phyloP scores from a whole-genome alignment of 2,797 vertebrate species.

The Alosa sapidissima region DNA sequence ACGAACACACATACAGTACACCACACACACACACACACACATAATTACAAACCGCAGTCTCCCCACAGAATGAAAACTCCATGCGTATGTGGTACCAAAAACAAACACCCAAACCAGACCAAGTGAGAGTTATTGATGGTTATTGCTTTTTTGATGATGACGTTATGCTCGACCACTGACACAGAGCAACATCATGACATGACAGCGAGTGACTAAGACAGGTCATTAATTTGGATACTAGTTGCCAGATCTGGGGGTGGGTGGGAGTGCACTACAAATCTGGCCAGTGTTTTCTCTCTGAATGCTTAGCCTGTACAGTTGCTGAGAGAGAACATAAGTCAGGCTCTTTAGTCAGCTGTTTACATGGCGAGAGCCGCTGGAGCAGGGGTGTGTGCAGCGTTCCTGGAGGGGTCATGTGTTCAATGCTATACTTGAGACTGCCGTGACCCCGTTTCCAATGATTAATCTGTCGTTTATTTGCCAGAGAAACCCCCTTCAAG shows the following conservation, averaged over 20 bases:
- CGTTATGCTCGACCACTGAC: background rate
- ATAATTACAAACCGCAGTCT: conserved; percentile 11
- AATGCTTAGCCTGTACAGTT: background rate
- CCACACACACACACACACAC: background rate
- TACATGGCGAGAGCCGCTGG: background rate
- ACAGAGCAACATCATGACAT: background rate
- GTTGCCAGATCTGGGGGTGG: background rate
- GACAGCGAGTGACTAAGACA: background rate
- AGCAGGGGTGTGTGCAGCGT: background rate
- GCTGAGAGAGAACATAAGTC: background rate
- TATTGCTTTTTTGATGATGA: background rate
- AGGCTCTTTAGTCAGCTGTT: conserved; percentile 5
- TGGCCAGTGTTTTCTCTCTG: background rate
- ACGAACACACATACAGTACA: background rate
- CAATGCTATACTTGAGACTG: background rate
- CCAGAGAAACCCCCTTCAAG: conserved; percentile 25
- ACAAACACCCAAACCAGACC: background rate
- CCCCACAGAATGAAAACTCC: conserved; percentile 8
- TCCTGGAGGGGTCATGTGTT: background rate
- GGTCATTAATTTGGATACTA: background rate
- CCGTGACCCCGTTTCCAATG: background rate
- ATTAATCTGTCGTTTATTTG: conserved; percentile 18
- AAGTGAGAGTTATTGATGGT: background rate
- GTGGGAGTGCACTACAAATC: background rate
- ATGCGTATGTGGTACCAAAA: background rate